These are phyloP conservation scores for Chydorus sphaericus DNA, from an alignment of 2,888 invertebrate species.

Conservation along the genomic window DNA sequence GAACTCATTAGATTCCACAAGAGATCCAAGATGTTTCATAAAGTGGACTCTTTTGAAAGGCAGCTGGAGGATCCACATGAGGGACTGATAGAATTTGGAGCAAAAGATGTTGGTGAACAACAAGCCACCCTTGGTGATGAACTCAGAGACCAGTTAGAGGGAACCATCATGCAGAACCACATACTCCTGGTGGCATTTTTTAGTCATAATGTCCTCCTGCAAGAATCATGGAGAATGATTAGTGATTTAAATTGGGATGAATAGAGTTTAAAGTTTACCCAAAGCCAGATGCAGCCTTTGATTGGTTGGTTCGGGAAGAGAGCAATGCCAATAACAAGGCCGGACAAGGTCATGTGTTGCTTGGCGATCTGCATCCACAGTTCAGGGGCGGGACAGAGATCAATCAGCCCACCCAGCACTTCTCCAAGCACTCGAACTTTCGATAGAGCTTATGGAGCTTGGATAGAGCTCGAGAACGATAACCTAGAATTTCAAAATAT, in stretches of 20 bases:
- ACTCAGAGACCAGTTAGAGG: slow-evolving; percentile 83
- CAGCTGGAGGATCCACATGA: slow-evolving; percentile 91
- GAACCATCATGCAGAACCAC: slow-evolving; percentile 94
- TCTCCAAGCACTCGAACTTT: slow-evolving; percentile 91
- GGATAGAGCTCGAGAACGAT: slow-evolving; percentile 95
- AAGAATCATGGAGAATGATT: too few relatives aligned
- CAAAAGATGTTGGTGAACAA: slow-evolving; percentile 97
- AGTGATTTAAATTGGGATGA: too few relatives aligned
- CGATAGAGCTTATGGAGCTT: slow-evolving; percentile 95
- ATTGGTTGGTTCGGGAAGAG: slow-evolving; percentile 84
- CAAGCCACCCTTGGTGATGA: slow-evolving; percentile 81
- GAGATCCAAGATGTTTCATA: slow-evolving; percentile 95
- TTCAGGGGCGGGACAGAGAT: slow-evolving; percentile 97
- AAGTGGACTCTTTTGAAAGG: slow-evolving; percentile 91
- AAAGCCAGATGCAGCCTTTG: slow-evolving; percentile 73
- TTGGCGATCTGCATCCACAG: slow-evolving; percentile 99
- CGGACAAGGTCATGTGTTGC: slow-evolving; percentile 93
- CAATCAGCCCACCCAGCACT: slow-evolving; percentile 88
- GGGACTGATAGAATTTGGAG: slow-evolving; percentile 90
- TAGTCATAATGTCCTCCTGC: slow-evolving; percentile 86
- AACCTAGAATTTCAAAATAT: slow-evolving; percentile 45
- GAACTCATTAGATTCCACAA: slow-evolving; percentile 97
- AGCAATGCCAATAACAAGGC: slow-evolving; percentile 86
- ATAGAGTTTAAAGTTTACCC: too few relatives aligned
- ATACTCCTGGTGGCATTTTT: slow-evolving; percentile 73